Base-by-base conservation (phyloP, 2,797 vertebrate genomes). In the Remorina albescens region DNA sequence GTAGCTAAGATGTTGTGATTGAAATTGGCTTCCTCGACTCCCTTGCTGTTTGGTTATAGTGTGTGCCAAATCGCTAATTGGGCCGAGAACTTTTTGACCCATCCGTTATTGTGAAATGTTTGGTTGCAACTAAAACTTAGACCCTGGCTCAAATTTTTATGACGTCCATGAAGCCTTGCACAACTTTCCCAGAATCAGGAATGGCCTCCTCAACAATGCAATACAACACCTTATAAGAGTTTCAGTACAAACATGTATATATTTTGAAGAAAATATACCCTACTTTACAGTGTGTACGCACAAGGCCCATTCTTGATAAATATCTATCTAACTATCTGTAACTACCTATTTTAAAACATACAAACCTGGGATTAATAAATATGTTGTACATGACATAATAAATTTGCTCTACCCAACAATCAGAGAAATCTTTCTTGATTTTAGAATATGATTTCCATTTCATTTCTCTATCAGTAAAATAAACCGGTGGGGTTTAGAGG, bases 51-150 rank as follows among this genome's bases (percentile, higher is more conserved):
- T 39, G 66, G 60, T 68, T 67, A 65, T 6, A 6, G 28, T 46
- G 32, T 1, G 6, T 15, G 58, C 78, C 70, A 78, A 73, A 71
- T 73, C 23, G 66, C 60, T 75, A 49, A 86, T 83, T 64, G 70
- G 32, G 56, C 10, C 0, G 32, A 67, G 63, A 71, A 39, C 47
- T 23, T 67, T 68, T 34, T 66, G 69, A 34, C 64, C 64, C 64
- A 64, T 81, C 26, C 66, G 74, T 81, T 42, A 66, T 65, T 53
- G 53, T 80, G 75, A 88, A 79, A 78, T 84, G 51, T 84, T 80
- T 87, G 63, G 65, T 86, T 69, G 55, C 26, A 71, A 46, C 59
- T 36, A 59, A 78, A 67, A 53, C n/a, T 67, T 60, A 51, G 71
- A 68, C 68, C 60, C 61, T 81, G 79, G 74, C 71, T 74, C 69